Conservation (phyloP, 2,888 invertebrate genomes). For the Dicyrtomina minuta region DNA sequence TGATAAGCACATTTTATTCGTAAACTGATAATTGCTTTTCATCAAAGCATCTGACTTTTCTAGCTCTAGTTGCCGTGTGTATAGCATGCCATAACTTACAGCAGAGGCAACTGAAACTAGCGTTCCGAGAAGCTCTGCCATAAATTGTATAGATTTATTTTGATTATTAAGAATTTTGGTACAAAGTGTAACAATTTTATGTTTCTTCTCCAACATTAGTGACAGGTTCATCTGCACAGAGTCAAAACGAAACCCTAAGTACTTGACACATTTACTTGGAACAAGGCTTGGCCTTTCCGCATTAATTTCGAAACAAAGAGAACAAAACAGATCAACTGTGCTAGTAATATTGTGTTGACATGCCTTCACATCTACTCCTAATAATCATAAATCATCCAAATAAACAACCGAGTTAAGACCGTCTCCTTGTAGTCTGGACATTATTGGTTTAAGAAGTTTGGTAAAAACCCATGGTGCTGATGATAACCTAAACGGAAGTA, state of each 20-base stretch:
- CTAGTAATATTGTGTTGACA: neutral
- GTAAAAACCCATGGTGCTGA: conserved; percentile 29
- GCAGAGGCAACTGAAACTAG: conserved; percentile 10
- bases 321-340: neutral
- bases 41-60: conserved; percentile 20
- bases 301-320: conserved; percentile 9
- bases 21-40: neutral
- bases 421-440: conserved; percentile 6
- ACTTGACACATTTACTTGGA: neutral
- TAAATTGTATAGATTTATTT: neutral
- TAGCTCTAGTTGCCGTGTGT: conserved; percentile 28
- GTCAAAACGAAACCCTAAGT: conserved; percentile 20
- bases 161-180: neutral
- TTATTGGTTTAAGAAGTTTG: conserved; percentile 29
- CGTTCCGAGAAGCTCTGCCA: conserved; percentile 10
- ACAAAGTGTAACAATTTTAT: neutral
- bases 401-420: conserved; percentile 23
- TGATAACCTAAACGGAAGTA: conserved; percentile 34
- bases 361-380: neutral
- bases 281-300: too few species aligned
- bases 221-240: neutral
- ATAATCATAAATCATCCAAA: conserved; percentile 33
- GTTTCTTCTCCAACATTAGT: conserved; percentile 1
- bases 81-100: neutral
- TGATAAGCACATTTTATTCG: too few species aligned